Conservation (phyloP, 2,888 invertebrate species). For the Thereva unica region DNA sequence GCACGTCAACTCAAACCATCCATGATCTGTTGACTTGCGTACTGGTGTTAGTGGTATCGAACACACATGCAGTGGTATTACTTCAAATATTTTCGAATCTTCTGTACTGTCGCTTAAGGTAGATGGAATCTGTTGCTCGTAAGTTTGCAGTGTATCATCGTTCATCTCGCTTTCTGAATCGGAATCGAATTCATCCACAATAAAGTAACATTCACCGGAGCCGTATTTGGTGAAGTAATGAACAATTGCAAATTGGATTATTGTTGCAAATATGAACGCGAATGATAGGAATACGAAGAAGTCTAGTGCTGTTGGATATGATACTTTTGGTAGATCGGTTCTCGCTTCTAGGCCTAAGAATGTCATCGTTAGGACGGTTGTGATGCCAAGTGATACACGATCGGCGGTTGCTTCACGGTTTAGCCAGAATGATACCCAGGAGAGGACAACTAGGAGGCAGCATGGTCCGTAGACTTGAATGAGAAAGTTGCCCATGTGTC, state of each 20-base stretch:
- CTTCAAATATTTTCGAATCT: conserved; percentile 61
- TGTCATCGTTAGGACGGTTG: conserved; percentile 83
- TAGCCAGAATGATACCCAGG: conserved; percentile 86
- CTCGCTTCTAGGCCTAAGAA: conserved; percentile 79
- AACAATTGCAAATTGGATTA: conserved; percentile 82
- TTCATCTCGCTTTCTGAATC: conserved; percentile 66
- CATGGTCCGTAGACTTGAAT: conserved; percentile 87
- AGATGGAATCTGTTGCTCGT: conserved; percentile 3
- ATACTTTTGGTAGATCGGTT: conserved; percentile 80
- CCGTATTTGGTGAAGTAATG: conserved; percentile 86
- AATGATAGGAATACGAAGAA: conserved; percentile 82
- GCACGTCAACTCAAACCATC: conserved; percentile 36
- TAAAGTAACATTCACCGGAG: conserved; percentile 77
- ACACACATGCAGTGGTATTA: conserved; percentile 67
- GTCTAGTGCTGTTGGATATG: conserved; percentile 84
- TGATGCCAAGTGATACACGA: conserved; percentile 79
- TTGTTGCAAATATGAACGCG: conserved; percentile 78
- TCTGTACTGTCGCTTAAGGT: conserved; percentile 53
- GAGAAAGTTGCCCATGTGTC: conserved; percentile 85
- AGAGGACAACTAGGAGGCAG: conserved; percentile 78
- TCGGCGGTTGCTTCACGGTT: conserved; percentile 83
- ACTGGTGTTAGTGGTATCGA: conserved; percentile 58
- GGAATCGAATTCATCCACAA: conserved; percentile 64
- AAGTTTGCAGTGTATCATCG: conserved; percentile 46
- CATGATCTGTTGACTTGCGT: conserved; percentile 8